Evolutionary conservation across 1,140 invertebrate genomes (phyloP).

Genomic region (Atta texana): DNA sequence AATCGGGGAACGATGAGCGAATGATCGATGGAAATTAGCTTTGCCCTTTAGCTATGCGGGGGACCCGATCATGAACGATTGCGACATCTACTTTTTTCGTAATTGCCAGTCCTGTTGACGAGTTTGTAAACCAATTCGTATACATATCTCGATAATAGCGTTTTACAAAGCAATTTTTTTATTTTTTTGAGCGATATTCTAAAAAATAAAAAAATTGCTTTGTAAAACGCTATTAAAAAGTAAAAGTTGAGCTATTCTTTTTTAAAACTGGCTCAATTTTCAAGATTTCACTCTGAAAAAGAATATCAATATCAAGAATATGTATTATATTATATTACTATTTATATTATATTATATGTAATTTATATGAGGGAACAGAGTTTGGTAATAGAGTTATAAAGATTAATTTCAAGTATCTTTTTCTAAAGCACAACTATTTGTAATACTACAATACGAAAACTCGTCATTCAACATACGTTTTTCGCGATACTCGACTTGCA

Average conservation of each 20-base stretch:
- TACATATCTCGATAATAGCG: no score
- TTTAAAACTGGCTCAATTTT: no score
- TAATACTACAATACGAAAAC: background rate
- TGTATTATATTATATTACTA: no score
- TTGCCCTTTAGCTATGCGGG: slow-evolving; percentile 30
- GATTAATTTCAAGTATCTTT: background rate
- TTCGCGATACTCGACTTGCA: slow-evolving; percentile 21
- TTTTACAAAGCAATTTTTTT: background rate
- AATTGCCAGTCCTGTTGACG: background rate
- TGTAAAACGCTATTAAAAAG: no score
- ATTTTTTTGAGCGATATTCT: no score
- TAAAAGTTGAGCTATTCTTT: no score
- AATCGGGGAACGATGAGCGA: slow-evolving; percentile 31
- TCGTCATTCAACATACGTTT: background rate
- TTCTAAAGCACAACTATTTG: background rate
- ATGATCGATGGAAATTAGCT: slow-evolving; percentile 68
- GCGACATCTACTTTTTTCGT: slow-evolving; percentile 31
- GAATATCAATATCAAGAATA: no score
- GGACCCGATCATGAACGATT: slow-evolving; percentile 39
- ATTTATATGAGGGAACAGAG: background rate
- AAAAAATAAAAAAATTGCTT: no score
- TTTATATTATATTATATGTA: no score
- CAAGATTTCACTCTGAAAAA: no score
- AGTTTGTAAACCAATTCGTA: background rate
- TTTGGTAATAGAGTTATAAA: background rate